Evolutionary conservation across 2,888 invertebrate genomes (phyloP).

Genomic region (Molorchus minor): DNA sequence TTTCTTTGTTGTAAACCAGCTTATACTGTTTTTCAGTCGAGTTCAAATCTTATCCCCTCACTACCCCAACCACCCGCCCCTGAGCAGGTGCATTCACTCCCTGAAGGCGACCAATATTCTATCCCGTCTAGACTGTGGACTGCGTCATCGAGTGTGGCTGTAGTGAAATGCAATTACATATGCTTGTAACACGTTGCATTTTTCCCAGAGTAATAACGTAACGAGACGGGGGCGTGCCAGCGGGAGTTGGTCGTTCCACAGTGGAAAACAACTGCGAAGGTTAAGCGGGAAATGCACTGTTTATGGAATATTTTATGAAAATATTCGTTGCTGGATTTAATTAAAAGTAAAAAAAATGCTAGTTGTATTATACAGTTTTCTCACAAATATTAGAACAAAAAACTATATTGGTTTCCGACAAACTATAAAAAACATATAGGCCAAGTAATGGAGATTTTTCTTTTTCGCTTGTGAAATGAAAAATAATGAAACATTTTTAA

Average conservation of each 20-base stretch:
- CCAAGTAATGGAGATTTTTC: too few relatives aligned
- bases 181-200: slow-evolving; percentile 49
- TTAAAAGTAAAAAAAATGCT: too few relatives aligned
- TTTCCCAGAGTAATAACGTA: slow-evolving; percentile 46
- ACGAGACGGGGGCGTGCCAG: slow-evolving; percentile 40
- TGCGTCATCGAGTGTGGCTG: slow-evolving; percentile 27
- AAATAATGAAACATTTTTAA: too few relatives aligned
- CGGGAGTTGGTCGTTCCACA: slow-evolving; percentile 11
- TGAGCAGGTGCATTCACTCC: slow-evolving; percentile 37
- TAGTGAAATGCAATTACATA: slow-evolving; percentile 46
- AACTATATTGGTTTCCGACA: too few relatives aligned
- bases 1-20: too few relatives aligned
- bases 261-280: slow-evolving; percentile 10
- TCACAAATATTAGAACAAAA: too few relatives aligned
- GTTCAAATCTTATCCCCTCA: neutral
- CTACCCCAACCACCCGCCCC: slow-evolving; percentile 14
- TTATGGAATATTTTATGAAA: slow-evolving; percentile 3
- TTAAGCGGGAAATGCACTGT: slow-evolving; percentile 1
- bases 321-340: too few relatives aligned
- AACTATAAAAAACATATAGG: too few relatives aligned
- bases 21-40: too few relatives aligned
- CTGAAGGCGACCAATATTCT: slow-evolving; percentile 35
- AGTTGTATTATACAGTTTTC: too few relatives aligned
- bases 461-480: too few relatives aligned
- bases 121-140: slow-evolving; percentile 42